phyloP scores from a whole-genome alignment of 2,113 vertebrate genomes.

The Thamnaconus septentrionalis region DNA sequence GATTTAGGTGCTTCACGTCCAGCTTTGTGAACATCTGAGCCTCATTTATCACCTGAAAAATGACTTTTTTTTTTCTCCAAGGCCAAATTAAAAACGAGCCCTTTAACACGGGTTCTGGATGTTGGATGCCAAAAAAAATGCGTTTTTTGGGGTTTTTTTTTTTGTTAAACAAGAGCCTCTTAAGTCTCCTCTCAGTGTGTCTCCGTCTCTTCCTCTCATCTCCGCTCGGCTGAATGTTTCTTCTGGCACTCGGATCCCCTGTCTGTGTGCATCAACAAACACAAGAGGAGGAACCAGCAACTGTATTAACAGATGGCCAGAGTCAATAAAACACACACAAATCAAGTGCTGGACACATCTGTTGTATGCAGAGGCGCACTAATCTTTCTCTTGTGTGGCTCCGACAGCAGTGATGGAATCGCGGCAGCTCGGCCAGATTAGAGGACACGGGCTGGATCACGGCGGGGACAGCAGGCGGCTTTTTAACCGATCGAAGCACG shows the following conservation, averaged over 20 bases:
- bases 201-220: constrained; percentile 43
- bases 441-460: constrained; percentile 56
- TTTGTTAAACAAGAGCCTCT: constrained; percentile 50
- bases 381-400: constrained; percentile 68
- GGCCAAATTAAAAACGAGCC: background rate
- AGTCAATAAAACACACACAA: constrained; percentile 83
- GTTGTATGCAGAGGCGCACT: constrained; percentile 62
- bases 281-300: constrained; percentile 72
- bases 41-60: constrained; percentile 44
- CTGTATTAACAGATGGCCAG: constrained; percentile 84
- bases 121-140: no score
- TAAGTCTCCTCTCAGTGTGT: constrained; percentile 24
- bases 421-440: constrained; percentile 63
- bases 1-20: constrained; percentile 40
- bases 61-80: background rate
- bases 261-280: constrained; percentile 77
- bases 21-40: constrained; percentile 60
- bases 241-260: constrained; percentile 65
- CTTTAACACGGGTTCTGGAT: no score
- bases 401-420: constrained; percentile 64
- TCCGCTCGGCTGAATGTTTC: constrained; percentile 60
- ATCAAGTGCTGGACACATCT: constrained; percentile 77
- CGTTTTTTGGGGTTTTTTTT: background rate
- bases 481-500: constrained; percentile 48
- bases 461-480: constrained; percentile 44